Base-by-base conservation (phyloP, 2,888 invertebrate genomes). In the Notodonta dromedarius region DNA sequence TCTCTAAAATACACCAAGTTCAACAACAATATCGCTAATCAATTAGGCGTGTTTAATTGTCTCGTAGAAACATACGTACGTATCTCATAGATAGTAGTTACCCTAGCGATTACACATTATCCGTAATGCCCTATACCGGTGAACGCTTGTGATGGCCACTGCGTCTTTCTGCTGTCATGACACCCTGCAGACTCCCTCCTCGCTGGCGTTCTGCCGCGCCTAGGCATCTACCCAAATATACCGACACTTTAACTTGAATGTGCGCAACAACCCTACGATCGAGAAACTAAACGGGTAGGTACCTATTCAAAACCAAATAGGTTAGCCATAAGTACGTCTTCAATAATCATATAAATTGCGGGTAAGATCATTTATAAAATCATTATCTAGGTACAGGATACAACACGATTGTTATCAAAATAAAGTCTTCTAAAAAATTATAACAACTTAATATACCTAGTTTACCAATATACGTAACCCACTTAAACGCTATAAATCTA, bases 1-100 rank as follows among this genome's bases (percentile, higher is more conserved):
- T 85, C 74, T 93, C 93, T 93, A 93, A 93, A 93, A 93, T 93
- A 93, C 93, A 93, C 88, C 90, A 88, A 93, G 83, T 89, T 84
- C 88, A 93, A 93, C 92, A 93, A 93, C 91, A 90, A 90, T 89
- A 83, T 83, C 71, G 74, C 87, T 88, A 89, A 78, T 85, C 79
- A 84, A 80, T 91, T 92, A 91, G 91, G 90, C 91, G 80, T 82
- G 71, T 75, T 82, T 84, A 86, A 85, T 87, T 86, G 82, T 88
- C 80, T 80, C 79, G 77, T 85, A 85, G 80, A 85, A 85, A 85
- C 79, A 82, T 86, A 88, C 83, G 79, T 85, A 86, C 83, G 81
- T 85, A 86, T 86, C 74, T 80, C 73, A 77, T 76, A 80, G 76
- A 78, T 78, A 75, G 39, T 54, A 40, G 16, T 40, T 42, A 63